These are phyloP conservation scores for Hirtodrosophila duncani DNA, from an alignment of 2,888 invertebrate species.

Conservation along the genomic window DNA sequence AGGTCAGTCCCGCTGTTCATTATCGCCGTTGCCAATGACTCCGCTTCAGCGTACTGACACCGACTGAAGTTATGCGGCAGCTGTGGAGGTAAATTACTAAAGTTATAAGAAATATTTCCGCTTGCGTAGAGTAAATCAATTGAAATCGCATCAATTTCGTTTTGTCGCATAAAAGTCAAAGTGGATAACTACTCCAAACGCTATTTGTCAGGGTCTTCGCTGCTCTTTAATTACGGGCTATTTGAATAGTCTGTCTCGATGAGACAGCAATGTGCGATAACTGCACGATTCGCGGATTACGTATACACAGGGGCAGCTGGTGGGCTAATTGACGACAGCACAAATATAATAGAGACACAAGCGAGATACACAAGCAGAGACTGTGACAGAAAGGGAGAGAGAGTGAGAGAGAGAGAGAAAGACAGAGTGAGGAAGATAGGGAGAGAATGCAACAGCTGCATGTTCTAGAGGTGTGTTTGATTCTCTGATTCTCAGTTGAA, in stretches of 20 bases:
- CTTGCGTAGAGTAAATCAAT: constrained; percentile 1
- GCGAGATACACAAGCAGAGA: not conserved
- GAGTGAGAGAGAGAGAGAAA: constrained; percentile 5
- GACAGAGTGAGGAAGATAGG: constrained; percentile 1
- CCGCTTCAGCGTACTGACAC: constrained; percentile 5
- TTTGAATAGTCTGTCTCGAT: not conserved
- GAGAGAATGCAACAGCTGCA: no score
- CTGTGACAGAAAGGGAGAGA: not conserved
- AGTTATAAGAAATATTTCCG: not conserved
- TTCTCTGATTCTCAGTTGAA: constrained; percentile 1
- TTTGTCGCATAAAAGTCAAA: constrained; percentile 13
- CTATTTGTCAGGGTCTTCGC: not conserved
- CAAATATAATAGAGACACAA: constrained; percentile 3
- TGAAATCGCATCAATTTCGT: constrained; percentile 20
- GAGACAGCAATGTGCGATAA: constrained; percentile 5
- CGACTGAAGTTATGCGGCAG: constrained; percentile 13
- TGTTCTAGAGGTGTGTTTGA: not conserved
- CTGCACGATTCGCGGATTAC: constrained; percentile 38
- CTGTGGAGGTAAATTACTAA: not conserved
- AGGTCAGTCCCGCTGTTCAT: constrained; percentile 59
- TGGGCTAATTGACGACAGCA: constrained; percentile 41
- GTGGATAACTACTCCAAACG: not conserved
- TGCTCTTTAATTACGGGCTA: not conserved
- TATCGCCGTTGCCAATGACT: constrained; percentile 37
- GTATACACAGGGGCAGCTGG: constrained; percentile 51